Conservation (phyloP, 2,888 invertebrate species). For the Apoderus coryli region DNA sequence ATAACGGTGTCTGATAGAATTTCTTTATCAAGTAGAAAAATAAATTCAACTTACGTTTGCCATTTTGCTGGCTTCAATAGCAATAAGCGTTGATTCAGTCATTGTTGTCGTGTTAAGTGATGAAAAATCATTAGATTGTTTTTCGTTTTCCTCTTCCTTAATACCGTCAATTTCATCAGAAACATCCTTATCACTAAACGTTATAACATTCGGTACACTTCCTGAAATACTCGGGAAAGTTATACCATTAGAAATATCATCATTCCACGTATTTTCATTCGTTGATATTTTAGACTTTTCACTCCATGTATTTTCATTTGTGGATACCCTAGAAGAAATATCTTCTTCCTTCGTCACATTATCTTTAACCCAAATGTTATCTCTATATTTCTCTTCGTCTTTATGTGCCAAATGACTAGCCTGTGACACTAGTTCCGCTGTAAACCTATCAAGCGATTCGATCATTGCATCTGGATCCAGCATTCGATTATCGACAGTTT, state of each 20-base stretch:
- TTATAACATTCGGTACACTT: constrained; percentile 54
- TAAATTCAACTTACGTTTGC: constrained; percentile 39
- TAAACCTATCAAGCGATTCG: constrained; percentile 48
- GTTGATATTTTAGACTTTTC: constrained; percentile 22
- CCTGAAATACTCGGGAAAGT: constrained; percentile 72
- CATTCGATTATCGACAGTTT: constrained; percentile 28
- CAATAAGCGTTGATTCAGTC: constrained; percentile 56
- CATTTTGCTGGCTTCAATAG: constrained; percentile 59
- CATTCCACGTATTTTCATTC: constrained; percentile 62
- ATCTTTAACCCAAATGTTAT: no score
- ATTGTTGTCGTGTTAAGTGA: constrained; percentile 45
- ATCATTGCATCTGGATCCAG: constrained; percentile 52
- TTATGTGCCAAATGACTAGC: constrained; percentile 44
- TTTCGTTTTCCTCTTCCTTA: constrained; percentile 17
- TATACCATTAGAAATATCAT: constrained; percentile 62
- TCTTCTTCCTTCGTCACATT: no score
- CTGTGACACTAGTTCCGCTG: constrained; percentile 48
- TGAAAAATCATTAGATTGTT: constrained; percentile 29
- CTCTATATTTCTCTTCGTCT: constrained; percentile 22
- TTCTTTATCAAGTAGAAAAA: no score
- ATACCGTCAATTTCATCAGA: constrained; percentile 19
- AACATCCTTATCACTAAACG: constrained; percentile 45
- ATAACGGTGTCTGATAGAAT: no score
- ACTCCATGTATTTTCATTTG: no score
- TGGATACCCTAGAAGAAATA: no score